Evolutionary conservation across 2,888 invertebrate species (phyloP), one percentile per base, ranked within the genome.

Genomic region (Portevinia maculata): DNA sequence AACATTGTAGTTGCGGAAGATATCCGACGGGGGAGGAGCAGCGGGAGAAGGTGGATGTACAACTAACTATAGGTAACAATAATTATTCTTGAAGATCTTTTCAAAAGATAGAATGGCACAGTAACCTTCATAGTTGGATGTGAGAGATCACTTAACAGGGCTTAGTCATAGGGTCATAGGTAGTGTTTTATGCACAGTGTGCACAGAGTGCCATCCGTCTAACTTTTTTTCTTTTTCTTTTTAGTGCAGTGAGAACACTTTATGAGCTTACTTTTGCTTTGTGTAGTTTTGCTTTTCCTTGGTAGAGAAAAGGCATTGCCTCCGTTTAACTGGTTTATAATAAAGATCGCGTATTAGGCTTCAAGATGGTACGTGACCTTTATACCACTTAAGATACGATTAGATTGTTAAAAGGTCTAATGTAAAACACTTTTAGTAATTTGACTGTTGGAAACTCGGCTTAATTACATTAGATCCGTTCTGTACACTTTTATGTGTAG

Each of bases 31-130:
- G 11, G 11, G 11, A 19, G n/a, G 32, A 19, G 9, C 6, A 6
- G 28, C n/a, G 5, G 48, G 32, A n/a, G 46, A 11, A 28, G 32
- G 30, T 15, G 59, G 7, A 13, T 11, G 34, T 30, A 32, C 39
- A 73, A 55, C 34, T 32, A 37, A n/a, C n/a, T 19, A 44, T 41
- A 59, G 39, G 55, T 21, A 60, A 53, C 75, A 50, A 76, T 64
- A 50, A 62, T 57, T 67, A 13, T 70, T 60, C 62, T 74, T 9
- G 17, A 55, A 30, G 52, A 48, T 9, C 70, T 76, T 53, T 70
- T 53, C 59, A 46, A 41, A 48, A 71, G 81, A 81, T 81, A 65
- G 69, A 74, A 76, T 81, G 81, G 53, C 81, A 76, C 81, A 81
- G 76, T 81, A 75, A 81, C 81, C 81, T 81, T 81, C 70, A 81